Evolutionary conservation across 2,113 vertebrate species (phyloP).

Genomic region (Grammatotria lemairii): DNA sequence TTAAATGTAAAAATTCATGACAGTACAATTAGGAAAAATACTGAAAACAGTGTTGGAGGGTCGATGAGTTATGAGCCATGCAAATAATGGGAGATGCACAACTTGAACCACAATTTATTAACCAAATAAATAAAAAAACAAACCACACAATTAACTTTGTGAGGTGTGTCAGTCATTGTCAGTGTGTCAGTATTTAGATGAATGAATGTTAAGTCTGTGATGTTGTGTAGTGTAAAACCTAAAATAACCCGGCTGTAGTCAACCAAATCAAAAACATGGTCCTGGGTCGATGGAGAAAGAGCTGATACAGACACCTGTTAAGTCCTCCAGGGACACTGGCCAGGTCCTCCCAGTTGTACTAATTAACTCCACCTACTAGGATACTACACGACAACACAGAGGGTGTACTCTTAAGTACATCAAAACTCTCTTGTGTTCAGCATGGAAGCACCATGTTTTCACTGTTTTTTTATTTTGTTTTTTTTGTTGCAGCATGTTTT

Average conservation of each 20-base stretch:
- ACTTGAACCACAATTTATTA: background rate
- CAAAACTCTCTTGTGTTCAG: background rate
- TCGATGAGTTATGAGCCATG: background rate
- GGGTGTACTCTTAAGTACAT: background rate
- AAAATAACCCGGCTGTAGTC: background rate
- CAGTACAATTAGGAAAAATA: background rate
- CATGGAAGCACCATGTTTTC: background rate
- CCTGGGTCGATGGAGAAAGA: background rate
- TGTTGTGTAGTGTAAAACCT: background rate
- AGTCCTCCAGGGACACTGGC: background rate
- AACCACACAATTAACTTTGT: background rate
- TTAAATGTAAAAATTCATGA: background rate
- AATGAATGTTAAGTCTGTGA: background rate
- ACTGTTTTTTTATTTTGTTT: rapidly evolving
- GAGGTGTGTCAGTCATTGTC: background rate
- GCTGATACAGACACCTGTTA: background rate
- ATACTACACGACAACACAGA: background rate
- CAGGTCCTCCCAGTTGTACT: background rate
- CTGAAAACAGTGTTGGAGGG: background rate
- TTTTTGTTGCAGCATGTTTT: background rate
- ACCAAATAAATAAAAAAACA: rapidly evolving
- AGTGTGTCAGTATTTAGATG: background rate
- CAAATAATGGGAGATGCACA: background rate
- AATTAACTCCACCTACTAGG: background rate
- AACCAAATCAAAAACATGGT: background rate